Percentiles rank a stretch among this genome's conserved stretches.
Evolutionary conservation across 1,140 invertebrate genomes (phyloP).

Genomic region (Zaprionus inermis): DNA sequence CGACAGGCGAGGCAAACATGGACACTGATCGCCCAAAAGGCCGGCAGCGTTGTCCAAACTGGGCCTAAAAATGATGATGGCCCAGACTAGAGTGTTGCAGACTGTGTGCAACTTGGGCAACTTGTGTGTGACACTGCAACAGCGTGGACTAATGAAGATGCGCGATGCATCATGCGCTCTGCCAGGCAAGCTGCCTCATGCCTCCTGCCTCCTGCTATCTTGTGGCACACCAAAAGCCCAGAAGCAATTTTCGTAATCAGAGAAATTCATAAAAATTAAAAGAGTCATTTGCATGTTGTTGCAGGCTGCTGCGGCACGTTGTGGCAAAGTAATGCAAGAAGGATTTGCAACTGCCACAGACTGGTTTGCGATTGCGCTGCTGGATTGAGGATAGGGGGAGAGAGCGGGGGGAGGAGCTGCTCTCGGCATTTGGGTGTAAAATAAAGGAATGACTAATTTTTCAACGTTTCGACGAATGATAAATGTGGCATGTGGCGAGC

Average conservation of each 20-base stretch:
- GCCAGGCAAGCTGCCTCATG: conserved; percentile 8
- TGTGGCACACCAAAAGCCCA: conserved; percentile 68
- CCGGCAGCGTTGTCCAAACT: conserved; percentile 72
- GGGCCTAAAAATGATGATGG: conserved; percentile 74
- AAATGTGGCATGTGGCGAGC: conserved; percentile 82
- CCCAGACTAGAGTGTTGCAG: conserved; percentile 29
- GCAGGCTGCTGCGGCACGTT: conserved; percentile 47
- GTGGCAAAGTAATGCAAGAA: conserved; percentile 65
- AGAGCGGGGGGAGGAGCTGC: conserved; percentile 17
- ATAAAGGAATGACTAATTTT: conserved; percentile 83
- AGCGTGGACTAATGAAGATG: conserved; percentile 80
- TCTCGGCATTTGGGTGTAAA: conserved; percentile 81
- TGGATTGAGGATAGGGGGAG: neutral
- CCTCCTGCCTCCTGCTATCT: neutral
- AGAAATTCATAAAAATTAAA: conserved; percentile 83
- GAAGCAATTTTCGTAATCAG: conserved; percentile 83
- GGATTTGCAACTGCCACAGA: conserved; percentile 55
- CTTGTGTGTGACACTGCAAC: conserved; percentile 68
- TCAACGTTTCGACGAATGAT: conserved; percentile 83
- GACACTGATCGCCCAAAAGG: conserved; percentile 62
- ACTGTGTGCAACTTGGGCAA: conserved; percentile 3
- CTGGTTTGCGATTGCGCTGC: conserved; percentile 40
- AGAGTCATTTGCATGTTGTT: conserved; percentile 82
- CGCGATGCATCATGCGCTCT: conserved; percentile 75
- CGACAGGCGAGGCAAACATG: conserved; percentile 77